Base-by-base conservation (phyloP, 2,888 invertebrate species). In the Meliscaeva auricollis region DNA sequence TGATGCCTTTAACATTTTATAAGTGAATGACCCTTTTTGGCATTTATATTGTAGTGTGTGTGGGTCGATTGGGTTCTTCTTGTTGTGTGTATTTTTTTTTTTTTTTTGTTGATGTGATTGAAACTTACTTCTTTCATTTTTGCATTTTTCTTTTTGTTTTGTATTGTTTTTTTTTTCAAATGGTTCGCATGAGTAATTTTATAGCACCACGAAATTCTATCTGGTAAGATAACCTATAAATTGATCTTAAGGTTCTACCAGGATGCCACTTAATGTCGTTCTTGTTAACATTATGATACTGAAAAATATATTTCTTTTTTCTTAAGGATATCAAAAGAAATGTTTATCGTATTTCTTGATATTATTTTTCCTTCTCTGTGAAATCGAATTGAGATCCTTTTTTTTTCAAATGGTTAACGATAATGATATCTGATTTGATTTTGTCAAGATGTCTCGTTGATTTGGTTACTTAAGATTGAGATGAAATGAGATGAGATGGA, bases 21-120 rank as follows among this genome's bases (percentile, higher is more conserved):
- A 56, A 64, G 64, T 46, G 64, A 64, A 64, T 64, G 64, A 64
- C 46, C 64, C 64, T 64, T 48, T 64, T 64, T 48, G 48, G 64
- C 20, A 46, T 64, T 48, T 64, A 20, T 64, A 26, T 64, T 44
- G 15, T 26, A 64, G 44, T 46, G 41, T 41, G 13, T 62, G 26
- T 15, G 60, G 60, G 22, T 62, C 22, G 60, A 44, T 62, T 44
- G 22, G 44, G 22, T 48, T 32, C n/a, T 30, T 46, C n/a, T 46
- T 32, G 26, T 20, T 60, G 13, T 13, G 22, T 41, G 2, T 17
- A 15, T 17, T 38, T 8, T 11, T 30, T 20, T 15, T 64, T 26
- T 64, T 30, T 17, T 64, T 46, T 11, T 22, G 13, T 48, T 48
- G 64, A 48, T 64, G 64, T 64, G 64, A 64, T 64, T 64, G 64